Conservation (phyloP, 2,113 vertebrate species). For the Nestor notabilis region DNA sequence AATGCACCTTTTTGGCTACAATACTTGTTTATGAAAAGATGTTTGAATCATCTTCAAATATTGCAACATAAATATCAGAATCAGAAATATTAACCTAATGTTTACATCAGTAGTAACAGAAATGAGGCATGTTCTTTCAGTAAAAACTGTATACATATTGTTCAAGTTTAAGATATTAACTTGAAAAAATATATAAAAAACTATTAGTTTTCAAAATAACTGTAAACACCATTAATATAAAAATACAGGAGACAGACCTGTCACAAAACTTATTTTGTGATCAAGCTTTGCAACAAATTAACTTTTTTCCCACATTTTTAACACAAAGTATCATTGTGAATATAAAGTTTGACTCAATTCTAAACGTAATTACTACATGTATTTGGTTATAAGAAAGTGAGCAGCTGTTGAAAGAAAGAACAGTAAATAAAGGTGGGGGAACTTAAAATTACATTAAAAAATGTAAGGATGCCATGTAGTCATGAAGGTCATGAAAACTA, state of each 20-base stretch:
- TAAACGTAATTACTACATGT: neutral
- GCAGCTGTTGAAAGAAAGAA: neutral
- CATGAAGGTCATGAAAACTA: neutral
- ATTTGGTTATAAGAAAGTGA: neutral
- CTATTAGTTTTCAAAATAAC: neutral
- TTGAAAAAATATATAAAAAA: neutral
- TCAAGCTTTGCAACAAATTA: neutral
- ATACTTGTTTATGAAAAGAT: neutral
- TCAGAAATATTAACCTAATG: neutral
- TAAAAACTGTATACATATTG: accelerated
- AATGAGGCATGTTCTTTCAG: neutral
- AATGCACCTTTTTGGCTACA: neutral
- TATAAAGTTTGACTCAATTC: neutral
- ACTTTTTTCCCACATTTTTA: neutral
- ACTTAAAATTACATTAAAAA: neutral
- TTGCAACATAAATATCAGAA: neutral
- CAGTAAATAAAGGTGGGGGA: neutral
- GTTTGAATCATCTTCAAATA: neutral
- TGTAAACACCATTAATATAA: neutral
- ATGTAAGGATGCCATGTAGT: neutral
- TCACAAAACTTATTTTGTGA: neutral
- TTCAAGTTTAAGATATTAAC: neutral
- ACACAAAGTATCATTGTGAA: neutral
- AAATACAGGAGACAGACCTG: neutral
- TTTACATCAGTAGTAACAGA: neutral